phyloP scores from a whole-genome alignment of 92 coral and sea anemone species.

The Porites lobata region DNA sequence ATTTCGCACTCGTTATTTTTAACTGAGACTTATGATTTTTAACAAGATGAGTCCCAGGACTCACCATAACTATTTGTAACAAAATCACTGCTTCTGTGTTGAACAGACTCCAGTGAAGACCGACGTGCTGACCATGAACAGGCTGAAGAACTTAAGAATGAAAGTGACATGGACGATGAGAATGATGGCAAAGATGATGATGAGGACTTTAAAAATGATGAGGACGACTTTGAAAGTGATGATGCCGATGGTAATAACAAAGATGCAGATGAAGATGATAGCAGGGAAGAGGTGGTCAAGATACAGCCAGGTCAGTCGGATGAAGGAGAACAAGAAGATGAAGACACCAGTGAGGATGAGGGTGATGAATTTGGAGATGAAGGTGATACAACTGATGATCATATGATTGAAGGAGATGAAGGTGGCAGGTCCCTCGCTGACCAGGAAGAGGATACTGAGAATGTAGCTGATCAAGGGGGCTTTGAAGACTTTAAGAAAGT shows the following conservation, averaged over 20 bases:
- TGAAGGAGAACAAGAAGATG: constrained; percentile 20
- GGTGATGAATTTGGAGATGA: constrained; percentile 54
- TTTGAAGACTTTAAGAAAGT: constrained; percentile 25
- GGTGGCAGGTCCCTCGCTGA: constrained; percentile 18
- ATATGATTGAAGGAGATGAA: constrained; percentile 46
- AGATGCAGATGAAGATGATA: background rate
- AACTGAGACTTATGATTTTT: too few species aligned
- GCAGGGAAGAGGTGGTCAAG: constrained; percentile 13
- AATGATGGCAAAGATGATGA: background rate
- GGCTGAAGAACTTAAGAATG: background rate
- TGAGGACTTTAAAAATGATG: background rate
- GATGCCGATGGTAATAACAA: background rate
- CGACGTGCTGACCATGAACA: background rate
- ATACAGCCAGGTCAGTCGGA: constrained; percentile 26
- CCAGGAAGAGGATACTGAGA: background rate
- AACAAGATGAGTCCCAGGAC: too few species aligned
- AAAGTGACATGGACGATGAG: background rate
- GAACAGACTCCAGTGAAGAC: constrained; percentile 3
- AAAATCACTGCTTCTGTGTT: background rate
- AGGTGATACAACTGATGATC: constrained; percentile 31
- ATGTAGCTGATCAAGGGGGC: background rate
- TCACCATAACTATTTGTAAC: too few species aligned
- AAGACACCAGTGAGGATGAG: constrained; percentile 24
- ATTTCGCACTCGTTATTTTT: too few species aligned
- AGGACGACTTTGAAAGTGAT: background rate